Percentiles rank a stretch among this genome's conserved stretches.
phyloP scores from a whole-genome alignment of 2,113 vertebrate genomes.

The Lophotis ruficrista region DNA sequence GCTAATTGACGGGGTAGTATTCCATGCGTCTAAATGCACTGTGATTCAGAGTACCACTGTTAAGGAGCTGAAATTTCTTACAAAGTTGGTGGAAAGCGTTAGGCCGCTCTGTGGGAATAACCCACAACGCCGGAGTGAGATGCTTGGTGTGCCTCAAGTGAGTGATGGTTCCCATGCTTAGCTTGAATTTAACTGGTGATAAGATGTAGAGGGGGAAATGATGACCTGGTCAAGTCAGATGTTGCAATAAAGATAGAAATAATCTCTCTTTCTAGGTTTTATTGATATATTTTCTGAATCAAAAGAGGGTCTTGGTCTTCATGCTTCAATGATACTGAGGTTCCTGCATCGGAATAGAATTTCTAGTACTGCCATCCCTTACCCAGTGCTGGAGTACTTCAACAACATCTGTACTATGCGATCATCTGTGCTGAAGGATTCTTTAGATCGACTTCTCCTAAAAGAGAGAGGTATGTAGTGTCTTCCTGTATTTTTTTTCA shows the following conservation, averaged over 20 bases:
- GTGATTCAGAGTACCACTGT: background rate
- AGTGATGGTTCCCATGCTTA: background rate
- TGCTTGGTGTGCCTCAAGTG: background rate
- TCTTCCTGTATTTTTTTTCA: background rate
- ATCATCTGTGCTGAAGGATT: constrained; percentile 89
- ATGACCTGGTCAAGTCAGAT: background rate
- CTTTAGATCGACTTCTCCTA: constrained; percentile 86
- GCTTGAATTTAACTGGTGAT: background rate
- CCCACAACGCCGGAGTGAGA: background rate
- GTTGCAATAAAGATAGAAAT: background rate
- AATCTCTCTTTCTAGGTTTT: constrained; percentile 81
- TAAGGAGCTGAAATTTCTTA: background rate
- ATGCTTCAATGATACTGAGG: constrained; percentile 90
- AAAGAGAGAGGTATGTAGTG: constrained; percentile 87
- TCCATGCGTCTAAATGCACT: background rate
- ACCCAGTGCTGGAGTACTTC: constrained; percentile 92
- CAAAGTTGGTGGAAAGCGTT: background rate
- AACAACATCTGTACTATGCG: constrained; percentile 94
- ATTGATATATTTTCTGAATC: constrained; percentile 96
- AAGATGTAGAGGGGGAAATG: background rate
- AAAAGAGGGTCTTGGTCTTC: constrained; percentile 86
- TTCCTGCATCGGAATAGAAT: constrained; percentile 94
- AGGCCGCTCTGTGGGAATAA: background rate
- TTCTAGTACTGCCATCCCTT: constrained; percentile 88
- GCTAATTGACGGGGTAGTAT: accelerated